Evolutionary conservation across 1,140 invertebrate genomes (phyloP).

Genomic region (Cardiocondyla obscurior): DNA sequence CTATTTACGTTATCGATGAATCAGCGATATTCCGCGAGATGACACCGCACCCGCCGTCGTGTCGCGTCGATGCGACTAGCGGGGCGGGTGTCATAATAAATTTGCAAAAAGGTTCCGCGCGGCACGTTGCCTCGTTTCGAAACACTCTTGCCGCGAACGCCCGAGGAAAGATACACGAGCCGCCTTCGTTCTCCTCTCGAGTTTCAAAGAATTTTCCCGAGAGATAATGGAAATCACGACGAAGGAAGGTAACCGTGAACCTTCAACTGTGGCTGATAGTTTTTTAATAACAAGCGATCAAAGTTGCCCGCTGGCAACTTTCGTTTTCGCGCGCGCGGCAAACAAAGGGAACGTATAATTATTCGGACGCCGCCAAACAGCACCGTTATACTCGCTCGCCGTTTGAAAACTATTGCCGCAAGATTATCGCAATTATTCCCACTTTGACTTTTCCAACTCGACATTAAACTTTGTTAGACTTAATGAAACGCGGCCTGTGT

Average conservation of each 20-base stretch:
- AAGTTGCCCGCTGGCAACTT: neutral
- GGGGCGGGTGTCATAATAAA: constrained; percentile 73
- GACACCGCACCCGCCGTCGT: constrained; percentile 1
- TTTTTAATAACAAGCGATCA: neutral
- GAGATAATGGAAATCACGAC: no score
- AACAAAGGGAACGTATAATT: neutral
- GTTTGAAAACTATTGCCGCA: neutral
- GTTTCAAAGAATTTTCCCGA: constrained; percentile 1
- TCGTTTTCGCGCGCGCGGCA: neutral
- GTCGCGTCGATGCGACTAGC: constrained; percentile 52
- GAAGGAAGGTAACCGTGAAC: neutral
- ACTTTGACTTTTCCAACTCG: neutral
- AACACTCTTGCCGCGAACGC: constrained; percentile 10
- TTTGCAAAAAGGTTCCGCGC: constrained; percentile 74
- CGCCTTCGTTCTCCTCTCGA: neutral
- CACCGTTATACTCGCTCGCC: neutral
- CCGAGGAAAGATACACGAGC: neutral
- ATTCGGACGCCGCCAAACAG: neutral
- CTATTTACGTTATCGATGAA: constrained; percentile 83
- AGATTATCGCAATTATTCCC: neutral
- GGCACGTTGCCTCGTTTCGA: constrained; percentile 5
- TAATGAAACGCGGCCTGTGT: neutral
- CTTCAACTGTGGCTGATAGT: no score
- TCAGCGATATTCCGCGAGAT: constrained; percentile 77
- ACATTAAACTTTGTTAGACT: neutral